Conservation (phyloP, 2,797 vertebrate species). For the Sibirionetta formosa region DNA sequence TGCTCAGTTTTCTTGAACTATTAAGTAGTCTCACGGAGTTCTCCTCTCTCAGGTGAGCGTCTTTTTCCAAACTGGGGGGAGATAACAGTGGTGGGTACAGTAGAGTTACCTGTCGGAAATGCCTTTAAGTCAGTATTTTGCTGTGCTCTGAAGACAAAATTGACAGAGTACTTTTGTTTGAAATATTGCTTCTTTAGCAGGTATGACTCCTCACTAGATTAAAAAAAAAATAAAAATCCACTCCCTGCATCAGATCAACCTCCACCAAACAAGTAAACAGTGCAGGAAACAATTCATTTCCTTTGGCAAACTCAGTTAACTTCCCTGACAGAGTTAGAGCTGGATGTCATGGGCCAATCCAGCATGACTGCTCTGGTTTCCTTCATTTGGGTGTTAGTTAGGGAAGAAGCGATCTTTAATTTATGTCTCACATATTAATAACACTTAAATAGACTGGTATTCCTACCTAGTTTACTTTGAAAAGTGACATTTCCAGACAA, state of each 20-base stretch:
- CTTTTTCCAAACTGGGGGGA: background rate
- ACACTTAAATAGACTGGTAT: background rate
- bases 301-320: background rate
- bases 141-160: background rate
- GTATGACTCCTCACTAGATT: background rate
- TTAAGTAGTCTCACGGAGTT: background rate
- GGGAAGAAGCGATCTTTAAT: background rate
- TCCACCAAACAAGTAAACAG: background rate
- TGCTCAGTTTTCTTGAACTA: background rate
- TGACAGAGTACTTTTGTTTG: background rate
- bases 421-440: background rate
- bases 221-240: background rate
- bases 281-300: background rate
- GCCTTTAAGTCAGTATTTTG: background rate
- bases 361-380: background rate
- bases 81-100: background rate
- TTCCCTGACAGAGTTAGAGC: background rate
- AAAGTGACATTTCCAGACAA: background rate
- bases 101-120: too few species aligned
- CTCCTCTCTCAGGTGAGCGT: background rate
- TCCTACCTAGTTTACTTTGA: background rate
- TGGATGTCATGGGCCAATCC: background rate
- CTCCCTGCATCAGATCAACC: background rate
- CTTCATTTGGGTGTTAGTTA: background rate
- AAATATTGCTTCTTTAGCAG: background rate